Evolutionary conservation across 2,888 invertebrate species (phyloP).

Genomic region (Parnassius orleans): DNA sequence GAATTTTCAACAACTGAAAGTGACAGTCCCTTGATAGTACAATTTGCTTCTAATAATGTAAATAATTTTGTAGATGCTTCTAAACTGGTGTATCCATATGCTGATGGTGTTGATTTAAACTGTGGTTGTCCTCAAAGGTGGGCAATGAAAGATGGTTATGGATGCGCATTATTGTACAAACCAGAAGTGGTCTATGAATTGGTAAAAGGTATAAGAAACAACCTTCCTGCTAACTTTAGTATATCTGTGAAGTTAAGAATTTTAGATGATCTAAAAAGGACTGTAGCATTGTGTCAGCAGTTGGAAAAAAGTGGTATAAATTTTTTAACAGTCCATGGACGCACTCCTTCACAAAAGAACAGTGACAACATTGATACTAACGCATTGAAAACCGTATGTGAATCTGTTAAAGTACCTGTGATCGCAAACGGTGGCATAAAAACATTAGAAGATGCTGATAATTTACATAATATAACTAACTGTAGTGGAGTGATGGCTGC

Average conservation of each 20-base stretch:
- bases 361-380: conserved; percentile 86
- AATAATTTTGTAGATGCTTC: conserved; percentile 93
- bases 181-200: conserved; percentile 92
- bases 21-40: conserved; percentile 94
- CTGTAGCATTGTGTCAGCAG: conserved; percentile 89
- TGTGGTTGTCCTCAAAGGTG: conserved; percentile 99
- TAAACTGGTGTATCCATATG: conserved; percentile 89
- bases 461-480: conserved; percentile 83
- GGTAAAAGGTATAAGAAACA: conserved; percentile 87
- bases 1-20: conserved; percentile 89
- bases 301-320: conserved; percentile 93
- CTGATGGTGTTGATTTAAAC: conserved; percentile 96
- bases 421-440: conserved; percentile 96
- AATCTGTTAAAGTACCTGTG: conserved; percentile 88
- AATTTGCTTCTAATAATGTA: conserved; percentile 95
- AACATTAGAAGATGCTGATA: conserved; percentile 85
- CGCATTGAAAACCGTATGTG: conserved; percentile 86
- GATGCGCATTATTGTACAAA: conserved; percentile 89
- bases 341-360: conserved; percentile 91
- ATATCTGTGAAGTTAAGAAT: conserved; percentile 96
- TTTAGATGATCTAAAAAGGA: conserved; percentile 84
- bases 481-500: conserved; percentile 96
- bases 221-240: conserved; percentile 87
- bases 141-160: conserved; percentile 95
- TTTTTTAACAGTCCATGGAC: conserved; percentile 94